phyloP scores from a whole-genome alignment of 2,797 vertebrate genomes.

The Smutsia temminckii region DNA sequence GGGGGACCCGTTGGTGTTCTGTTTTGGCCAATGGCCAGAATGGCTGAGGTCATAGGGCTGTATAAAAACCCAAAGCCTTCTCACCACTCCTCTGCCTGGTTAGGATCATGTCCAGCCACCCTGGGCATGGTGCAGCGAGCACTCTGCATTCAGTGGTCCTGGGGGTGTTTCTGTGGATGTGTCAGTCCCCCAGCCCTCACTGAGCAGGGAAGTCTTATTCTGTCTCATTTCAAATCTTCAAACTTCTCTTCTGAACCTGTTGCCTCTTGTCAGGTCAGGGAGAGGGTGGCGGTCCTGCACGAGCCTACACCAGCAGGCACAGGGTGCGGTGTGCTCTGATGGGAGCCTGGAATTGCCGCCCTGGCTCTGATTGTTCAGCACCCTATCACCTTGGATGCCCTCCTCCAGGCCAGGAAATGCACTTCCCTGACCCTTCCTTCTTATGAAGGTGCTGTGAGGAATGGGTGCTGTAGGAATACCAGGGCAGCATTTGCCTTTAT shows the following conservation, averaged over 20 bases:
- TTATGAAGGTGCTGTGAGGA: no score
- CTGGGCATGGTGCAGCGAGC: rapidly evolving
- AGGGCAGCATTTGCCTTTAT: neutral
- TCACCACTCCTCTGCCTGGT: neutral
- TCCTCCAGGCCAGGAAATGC: neutral
- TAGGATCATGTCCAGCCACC: neutral
- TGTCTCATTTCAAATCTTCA: neutral
- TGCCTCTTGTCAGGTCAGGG: neutral
- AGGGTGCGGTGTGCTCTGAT: neutral
- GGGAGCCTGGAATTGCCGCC: neutral
- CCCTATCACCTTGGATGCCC: neutral
- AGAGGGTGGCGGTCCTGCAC: neutral
- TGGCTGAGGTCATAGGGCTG: neutral
- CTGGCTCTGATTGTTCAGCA: neutral
- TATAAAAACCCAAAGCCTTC: neutral
- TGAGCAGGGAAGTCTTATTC: neutral
- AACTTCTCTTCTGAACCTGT: neutral
- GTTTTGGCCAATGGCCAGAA: neutral
- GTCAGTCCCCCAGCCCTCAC: neutral
- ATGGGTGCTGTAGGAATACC: neutral
- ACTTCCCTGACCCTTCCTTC: neutral
- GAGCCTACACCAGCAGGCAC: rapidly evolving
- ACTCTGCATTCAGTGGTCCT: rapidly evolving
- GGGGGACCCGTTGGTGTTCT: neutral
- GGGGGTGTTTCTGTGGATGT: neutral